A percentile compares a stretch with the other conserved stretches of the same genome.
phyloP scores from a whole-genome alignment of 2,113 vertebrate species.

The Pandion haliaetus region DNA sequence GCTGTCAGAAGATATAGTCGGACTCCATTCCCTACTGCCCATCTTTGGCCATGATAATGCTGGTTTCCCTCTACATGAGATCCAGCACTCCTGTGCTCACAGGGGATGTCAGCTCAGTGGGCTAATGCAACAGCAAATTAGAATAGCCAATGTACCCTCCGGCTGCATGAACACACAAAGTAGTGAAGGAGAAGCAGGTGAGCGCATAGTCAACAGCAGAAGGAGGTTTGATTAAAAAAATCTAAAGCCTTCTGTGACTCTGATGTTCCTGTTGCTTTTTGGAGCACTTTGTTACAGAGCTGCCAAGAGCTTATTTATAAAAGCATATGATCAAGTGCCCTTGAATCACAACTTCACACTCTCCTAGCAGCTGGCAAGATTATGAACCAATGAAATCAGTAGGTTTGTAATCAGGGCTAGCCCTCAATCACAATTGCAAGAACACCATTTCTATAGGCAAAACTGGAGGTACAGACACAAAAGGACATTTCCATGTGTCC shows the following conservation, averaged over 20 bases:
- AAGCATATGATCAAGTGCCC: background rate
- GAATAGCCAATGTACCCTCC: background rate
- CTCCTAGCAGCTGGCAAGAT: background rate
- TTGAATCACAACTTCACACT: background rate
- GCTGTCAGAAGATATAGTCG: background rate
- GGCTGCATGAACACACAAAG: background rate
- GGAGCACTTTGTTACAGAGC: background rate
- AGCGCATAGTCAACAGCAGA: background rate
- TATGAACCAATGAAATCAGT: background rate
- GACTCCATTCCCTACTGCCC: background rate
- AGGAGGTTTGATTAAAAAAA: background rate
- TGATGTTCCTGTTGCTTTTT: background rate
- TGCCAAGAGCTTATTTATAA: background rate
- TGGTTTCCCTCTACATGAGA: background rate
- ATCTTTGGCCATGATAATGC: background rate
- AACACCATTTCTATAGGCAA: background rate
- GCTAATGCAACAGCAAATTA: background rate
- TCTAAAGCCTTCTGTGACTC: background rate
- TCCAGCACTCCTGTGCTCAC: background rate
- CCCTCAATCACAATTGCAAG: background rate
- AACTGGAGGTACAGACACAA: background rate
- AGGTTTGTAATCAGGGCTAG: background rate
- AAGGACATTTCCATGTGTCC: too few relatives aligned
- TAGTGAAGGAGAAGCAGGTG: background rate
- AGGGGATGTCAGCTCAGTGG: background rate